Evolutionary conservation across 2,888 invertebrate species (phyloP).

Genomic region (Carabus problematicus): DNA sequence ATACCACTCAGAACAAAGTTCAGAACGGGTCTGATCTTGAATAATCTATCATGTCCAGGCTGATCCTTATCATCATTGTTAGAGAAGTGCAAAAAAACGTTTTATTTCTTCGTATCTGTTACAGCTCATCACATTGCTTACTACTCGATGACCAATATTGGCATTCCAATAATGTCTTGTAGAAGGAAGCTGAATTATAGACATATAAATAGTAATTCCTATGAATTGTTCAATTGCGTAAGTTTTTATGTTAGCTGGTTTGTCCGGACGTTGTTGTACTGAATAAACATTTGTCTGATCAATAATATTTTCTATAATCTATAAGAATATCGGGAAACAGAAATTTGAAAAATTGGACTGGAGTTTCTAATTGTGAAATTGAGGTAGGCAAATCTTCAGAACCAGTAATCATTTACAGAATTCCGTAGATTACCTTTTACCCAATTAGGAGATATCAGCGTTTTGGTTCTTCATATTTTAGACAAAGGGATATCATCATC

Average conservation of each 20-base stretch:
- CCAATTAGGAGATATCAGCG: not conserved
- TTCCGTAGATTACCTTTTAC: not conserved
- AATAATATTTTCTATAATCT: not conserved
- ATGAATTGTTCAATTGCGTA: constrained; percentile 34
- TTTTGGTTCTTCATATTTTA: not conserved
- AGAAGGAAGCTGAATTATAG: constrained; percentile 40
- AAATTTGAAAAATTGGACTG: constrained; percentile 2
- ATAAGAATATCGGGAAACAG: not conserved
- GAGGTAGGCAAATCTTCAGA: not conserved
- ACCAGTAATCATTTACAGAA: not conserved
- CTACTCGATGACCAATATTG: constrained; percentile 40
- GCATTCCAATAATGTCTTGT: constrained; percentile 38
- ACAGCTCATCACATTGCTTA: constrained; percentile 44
- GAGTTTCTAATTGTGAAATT: not conserved
- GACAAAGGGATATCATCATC: not conserved
- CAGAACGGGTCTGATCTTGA: no score
- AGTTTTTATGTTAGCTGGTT: constrained; percentile 44
- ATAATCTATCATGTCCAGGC: no score
- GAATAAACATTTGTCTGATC: constrained; percentile 46
- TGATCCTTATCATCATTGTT: constrained; percentile 40
- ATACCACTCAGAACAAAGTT: no score
- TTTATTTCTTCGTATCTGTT: constrained; percentile 47
- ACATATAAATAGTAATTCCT: constrained; percentile 43
- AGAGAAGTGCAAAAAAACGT: constrained; percentile 32
- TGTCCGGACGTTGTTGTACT: constrained; percentile 43